Percentiles rank a stretch among this genome's conserved stretches.
Conservation (phyloP, 2,113 vertebrate species). For the Lepus europaeus region DNA sequence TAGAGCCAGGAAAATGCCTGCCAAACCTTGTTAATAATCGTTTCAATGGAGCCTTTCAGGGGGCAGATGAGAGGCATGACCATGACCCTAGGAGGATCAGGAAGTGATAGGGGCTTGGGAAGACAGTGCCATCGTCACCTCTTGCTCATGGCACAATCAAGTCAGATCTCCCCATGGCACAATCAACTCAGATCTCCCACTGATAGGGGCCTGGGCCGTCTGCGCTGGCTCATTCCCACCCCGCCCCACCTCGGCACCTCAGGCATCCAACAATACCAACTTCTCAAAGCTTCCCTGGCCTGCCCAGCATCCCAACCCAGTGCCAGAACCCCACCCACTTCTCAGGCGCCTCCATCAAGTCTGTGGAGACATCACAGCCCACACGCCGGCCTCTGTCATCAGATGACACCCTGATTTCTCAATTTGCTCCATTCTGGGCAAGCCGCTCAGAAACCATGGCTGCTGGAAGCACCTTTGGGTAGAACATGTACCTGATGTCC, state of each 20-base stretch:
- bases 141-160: conserved; percentile 32
- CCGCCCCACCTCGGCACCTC: conserved; percentile 55
- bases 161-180: conserved; percentile 31
- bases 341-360: conserved; percentile 21
- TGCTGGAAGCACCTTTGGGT: conserved; percentile 27
- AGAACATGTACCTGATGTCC: neutral
- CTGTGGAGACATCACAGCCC: neutral
- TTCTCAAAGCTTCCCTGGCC: neutral
- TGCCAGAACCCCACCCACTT: conserved; percentile 58
- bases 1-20: neutral
- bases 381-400: neutral
- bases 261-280: conserved; percentile 66
- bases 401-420: conserved; percentile 52
- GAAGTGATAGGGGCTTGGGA: neutral
- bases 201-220: conserved; percentile 20
- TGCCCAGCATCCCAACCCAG: neutral
- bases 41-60: neutral
- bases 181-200: conserved; percentile 46
- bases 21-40: neutral
- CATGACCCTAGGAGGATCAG: neutral
- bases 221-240: conserved; percentile 58
- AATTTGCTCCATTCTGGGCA: conserved; percentile 4
- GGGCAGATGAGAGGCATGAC: neutral
- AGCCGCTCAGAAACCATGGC: neutral
- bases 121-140: neutral